Base-by-base conservation (phyloP, 2,797 vertebrate genomes). In the Amniataba percoides region DNA sequence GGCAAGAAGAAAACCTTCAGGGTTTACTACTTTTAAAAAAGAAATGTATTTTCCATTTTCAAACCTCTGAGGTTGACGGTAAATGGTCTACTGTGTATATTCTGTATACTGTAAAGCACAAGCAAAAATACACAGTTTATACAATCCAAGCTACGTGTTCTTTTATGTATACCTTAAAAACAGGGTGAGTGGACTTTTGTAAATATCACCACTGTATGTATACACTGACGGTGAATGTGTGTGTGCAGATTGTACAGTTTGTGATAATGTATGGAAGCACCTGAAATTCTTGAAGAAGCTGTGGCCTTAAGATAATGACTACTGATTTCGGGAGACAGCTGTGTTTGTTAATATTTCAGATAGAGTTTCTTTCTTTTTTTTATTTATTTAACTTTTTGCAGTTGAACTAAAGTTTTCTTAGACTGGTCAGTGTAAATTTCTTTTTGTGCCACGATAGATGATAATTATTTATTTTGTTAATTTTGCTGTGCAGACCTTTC, bases 211-310 rank as follows among this genome's bases (percentile, higher is more conserved):
- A 31, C 16, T 60, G 40, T 60, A 18, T 69, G 31, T 85, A n/a
- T 36, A 68, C 42, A 60, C 2, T 74, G 64, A 70, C 36, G 46
- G 25, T 81, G 75, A 64, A 59, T 87, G 82, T 87, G 56, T 89
- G 69, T 87, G 68, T 68, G 5, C 46, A 58, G 21, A 74, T 21
- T 64, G 73, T 70, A 43, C 31, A 64, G 55, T 74, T 7, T 73
- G 63, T 75, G 67, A 8, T 65, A 11, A 31, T 69, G 69, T 71
- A 34, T 63, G 62, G 19, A 53, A 55, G 23, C 40, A 67, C 51
- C 62, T 63, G 48, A 67, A 7, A 46, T 40, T 39, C 52, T 40
- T 36, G 19, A 56, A 62, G 15, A 57, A 71, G 63, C 51, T 73
- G 77, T 77, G 72, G 85, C 84, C 87, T 87, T 77, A 77, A 55